Evolutionary conservation across 1,140 invertebrate species (phyloP).

Genomic region (Drosophila ananassae): DNA sequence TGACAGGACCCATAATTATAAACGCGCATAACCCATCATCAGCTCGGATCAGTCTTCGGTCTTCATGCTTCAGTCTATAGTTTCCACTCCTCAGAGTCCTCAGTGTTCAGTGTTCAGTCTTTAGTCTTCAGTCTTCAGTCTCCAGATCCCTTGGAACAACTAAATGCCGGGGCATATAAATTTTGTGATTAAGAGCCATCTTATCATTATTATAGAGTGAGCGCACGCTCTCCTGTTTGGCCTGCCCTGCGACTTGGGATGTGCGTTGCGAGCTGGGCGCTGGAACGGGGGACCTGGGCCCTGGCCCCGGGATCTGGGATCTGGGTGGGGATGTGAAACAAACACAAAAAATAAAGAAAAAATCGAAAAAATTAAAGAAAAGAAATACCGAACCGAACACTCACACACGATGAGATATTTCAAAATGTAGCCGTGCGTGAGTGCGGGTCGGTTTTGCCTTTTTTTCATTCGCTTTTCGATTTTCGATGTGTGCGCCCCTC

Average conservation of each 20-base stretch:
- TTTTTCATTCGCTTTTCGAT: conserved; percentile 13
- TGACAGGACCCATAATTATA: conserved; percentile 84
- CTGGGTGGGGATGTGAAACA: conserved; percentile 36
- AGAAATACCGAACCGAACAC: conserved; percentile 64
- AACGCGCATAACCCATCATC: conserved; percentile 83
- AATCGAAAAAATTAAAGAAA: conserved; percentile 24
- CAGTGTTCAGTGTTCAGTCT: conserved; percentile 10
- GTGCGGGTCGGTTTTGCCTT: conserved; percentile 39
- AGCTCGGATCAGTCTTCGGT: conserved; percentile 34
- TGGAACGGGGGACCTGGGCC: conserved; percentile 5
- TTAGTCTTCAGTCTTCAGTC: conserved; percentile 7
- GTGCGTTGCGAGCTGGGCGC: neutral
- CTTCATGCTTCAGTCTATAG: conserved; percentile 12
- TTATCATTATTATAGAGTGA: conserved; percentile 84
- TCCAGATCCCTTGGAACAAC: conserved; percentile 50
- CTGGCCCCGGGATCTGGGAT: conserved; percentile 7
- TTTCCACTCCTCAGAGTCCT: conserved; percentile 6
- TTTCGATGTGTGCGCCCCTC: conserved; percentile 53
- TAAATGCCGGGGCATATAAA: conserved; percentile 80
- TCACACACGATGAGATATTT: conserved; percentile 58
- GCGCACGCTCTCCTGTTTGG: conserved; percentile 66
- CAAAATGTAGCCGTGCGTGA: conserved; percentile 63
- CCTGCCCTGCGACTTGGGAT: conserved; percentile 30
- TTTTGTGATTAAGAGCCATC: conserved; percentile 84
- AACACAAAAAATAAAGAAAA: conserved; percentile 32